Evolutionary conservation across 1,140 invertebrate genomes (phyloP).

Genomic region (Drosophila orena): DNA sequence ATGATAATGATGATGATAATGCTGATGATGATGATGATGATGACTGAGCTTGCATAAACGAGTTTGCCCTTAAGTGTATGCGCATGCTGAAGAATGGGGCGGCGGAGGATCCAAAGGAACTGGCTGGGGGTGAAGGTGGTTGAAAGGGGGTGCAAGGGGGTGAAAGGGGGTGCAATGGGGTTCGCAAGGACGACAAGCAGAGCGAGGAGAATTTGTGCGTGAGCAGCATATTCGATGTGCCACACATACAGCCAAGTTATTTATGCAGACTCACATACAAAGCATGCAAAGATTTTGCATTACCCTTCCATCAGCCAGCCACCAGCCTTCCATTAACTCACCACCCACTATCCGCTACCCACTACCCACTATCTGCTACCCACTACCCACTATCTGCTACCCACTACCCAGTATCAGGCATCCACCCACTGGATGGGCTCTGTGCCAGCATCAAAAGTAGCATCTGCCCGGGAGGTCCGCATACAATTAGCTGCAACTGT

Average conservation of each 20-base stretch:
- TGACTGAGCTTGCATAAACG: conserved; percentile 79
- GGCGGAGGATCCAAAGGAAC: background rate
- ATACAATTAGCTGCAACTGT: conserved; percentile 82
- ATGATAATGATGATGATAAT: conserved; percentile 47
- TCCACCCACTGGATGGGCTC: conserved; percentile 29
- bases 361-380: no score
- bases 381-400: no score
- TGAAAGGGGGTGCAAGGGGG: no score
- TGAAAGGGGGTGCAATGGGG: no score
- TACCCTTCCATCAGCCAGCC: conserved; percentile 8
- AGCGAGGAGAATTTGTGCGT: conserved; percentile 57
- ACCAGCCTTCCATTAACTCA: background rate
- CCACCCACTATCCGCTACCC: background rate
- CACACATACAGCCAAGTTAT: conserved; percentile 59
- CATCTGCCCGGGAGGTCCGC: conserved; percentile 65
- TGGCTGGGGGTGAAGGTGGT: background rate
- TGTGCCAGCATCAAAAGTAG: conserved; percentile 58
- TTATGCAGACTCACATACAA: conserved; percentile 79
- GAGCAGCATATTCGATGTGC: conserved; percentile 71
- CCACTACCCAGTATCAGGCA: no score
- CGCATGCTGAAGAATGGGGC: conserved; percentile 33
- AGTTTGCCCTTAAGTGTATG: conserved; percentile 74
- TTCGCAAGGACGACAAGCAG: conserved; percentile 2
- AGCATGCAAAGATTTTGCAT: conserved; percentile 75
- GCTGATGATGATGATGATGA: conserved; percentile 58